Conservation (phyloP, 2,113 vertebrate species). For the Ochotona princeps region DNA sequence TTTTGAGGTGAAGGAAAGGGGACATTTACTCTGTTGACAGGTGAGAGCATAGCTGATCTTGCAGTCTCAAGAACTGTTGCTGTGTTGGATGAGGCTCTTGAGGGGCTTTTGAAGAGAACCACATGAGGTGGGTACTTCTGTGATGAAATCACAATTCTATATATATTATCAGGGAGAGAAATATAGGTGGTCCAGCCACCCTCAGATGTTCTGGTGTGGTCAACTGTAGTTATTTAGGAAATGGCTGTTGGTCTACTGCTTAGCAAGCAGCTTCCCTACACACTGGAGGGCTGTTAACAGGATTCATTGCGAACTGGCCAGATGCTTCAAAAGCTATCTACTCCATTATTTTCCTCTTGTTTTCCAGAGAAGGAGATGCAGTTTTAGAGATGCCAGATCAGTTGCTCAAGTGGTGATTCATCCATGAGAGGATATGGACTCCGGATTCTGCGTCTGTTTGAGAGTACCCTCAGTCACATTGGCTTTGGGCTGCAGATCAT, state of each 20-base stretch:
- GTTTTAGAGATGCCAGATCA: neutral
- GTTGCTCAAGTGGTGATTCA: slow-evolving; percentile 21
- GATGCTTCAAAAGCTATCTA: neutral
- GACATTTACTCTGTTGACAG: no score
- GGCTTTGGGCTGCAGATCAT: neutral
- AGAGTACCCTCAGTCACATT: neutral
- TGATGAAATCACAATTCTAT: no score
- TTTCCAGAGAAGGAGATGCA: slow-evolving; percentile 17
- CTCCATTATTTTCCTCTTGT: neutral
- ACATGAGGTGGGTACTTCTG: no score
- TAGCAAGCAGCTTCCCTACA: neutral
- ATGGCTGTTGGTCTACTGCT: neutral
- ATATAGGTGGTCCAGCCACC: neutral
- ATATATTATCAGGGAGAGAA: neutral
- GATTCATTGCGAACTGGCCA: neutral
- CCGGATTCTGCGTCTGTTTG: neutral
- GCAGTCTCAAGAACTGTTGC: no score
- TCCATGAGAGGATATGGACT: neutral
- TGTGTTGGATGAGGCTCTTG: no score
- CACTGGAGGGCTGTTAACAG: neutral
- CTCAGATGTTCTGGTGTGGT: neutral
- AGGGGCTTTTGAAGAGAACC: no score
- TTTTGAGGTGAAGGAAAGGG: no score
- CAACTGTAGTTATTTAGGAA: neutral
- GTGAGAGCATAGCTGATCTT: no score